Evolutionary conservation across 2,113 vertebrate species (phyloP).

Genomic region (Paraplagusia blochii): DNA sequence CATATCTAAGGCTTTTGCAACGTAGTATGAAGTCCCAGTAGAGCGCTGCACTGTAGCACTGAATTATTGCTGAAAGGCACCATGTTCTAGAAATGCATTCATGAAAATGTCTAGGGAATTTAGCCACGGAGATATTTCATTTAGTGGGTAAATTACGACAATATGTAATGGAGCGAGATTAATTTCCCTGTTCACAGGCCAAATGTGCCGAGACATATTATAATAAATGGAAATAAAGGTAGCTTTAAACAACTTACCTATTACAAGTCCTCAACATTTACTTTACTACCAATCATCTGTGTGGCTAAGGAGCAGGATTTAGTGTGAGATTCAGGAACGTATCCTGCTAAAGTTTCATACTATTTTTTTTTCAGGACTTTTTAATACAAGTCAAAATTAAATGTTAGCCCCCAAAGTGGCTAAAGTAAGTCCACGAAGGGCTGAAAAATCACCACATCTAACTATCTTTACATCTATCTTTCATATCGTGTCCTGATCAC

Average conservation of each 20-base stretch:
- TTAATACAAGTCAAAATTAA: too few species aligned
- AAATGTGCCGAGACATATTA: neutral
- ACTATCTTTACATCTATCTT: too few species aligned
- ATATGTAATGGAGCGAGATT: neutral
- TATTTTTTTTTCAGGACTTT: too few species aligned
- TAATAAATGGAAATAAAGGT: neutral
- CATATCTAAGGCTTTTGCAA: conserved; percentile 20
- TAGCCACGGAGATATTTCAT: conserved; percentile 8
- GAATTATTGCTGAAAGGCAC: conserved; percentile 24
- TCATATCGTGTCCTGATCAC: too few species aligned
- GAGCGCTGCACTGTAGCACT: conserved; percentile 12
- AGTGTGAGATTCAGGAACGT: neutral
- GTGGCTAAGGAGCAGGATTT: too few species aligned
- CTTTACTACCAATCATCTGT: too few species aligned
- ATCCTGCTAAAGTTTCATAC: too few species aligned
- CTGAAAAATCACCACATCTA: too few species aligned
- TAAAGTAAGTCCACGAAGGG: too few species aligned
- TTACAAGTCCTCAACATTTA: too few species aligned
- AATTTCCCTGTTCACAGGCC: neutral
- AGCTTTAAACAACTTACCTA: too few species aligned
- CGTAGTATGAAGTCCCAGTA: conserved; percentile 21
- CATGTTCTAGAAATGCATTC: conserved; percentile 5
- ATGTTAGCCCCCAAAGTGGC: too few species aligned
- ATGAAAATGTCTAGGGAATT: conserved; percentile 9
- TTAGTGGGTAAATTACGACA: neutral